phyloP scores from a whole-genome alignment of 2,888 invertebrate genomes.

The Candidula unifasciata region DNA sequence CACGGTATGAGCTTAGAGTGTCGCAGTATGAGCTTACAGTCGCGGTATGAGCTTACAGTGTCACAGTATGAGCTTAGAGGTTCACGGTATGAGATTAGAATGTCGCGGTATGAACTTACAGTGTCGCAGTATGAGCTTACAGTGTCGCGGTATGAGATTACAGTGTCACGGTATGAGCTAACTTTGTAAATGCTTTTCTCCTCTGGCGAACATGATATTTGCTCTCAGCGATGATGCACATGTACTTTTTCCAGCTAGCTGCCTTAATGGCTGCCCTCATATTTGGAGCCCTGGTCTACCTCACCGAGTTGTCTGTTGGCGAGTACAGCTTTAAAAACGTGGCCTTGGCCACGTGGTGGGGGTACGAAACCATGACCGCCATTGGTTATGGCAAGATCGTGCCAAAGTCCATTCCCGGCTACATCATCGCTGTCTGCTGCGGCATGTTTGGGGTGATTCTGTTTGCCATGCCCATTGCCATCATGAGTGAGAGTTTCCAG shows the following conservation, averaged over 20 bases:
- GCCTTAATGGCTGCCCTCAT: slow-evolving; percentile 67
- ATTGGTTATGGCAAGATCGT: slow-evolving; percentile 70
- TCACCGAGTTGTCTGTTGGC: slow-evolving; percentile 48
- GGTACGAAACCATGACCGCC: slow-evolving; percentile 72
- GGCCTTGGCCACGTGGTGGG: slow-evolving; percentile 70
- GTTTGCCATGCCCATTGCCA: slow-evolving; percentile 67
- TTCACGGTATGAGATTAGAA: too few species aligned
- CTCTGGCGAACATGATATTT: not conserved
- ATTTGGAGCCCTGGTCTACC: slow-evolving; percentile 71
- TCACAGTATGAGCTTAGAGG: too few species aligned
- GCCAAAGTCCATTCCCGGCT: slow-evolving; percentile 61
- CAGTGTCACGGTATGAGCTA: too few species aligned
- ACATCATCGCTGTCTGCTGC: slow-evolving; percentile 64
- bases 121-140: too few species aligned
- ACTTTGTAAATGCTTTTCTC: not conserved
- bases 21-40: too few species aligned
- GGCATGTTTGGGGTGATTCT: slow-evolving; percentile 66
- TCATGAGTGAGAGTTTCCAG: slow-evolving; percentile 68
- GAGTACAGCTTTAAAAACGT: slow-evolving; percentile 61
- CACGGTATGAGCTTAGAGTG: too few species aligned
- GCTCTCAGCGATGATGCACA: not conserved
- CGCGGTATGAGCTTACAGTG: too few species aligned
- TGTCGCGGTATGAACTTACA: too few species aligned
- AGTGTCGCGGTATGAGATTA: too few species aligned
- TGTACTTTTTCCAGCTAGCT: slow-evolving; percentile 61